A percentile compares a stretch with the other conserved stretches of the same genome.
These are phyloP conservation scores for Sphinx pinastri DNA, from an alignment of 2,888 invertebrate species.

Conservation along the genomic window DNA sequence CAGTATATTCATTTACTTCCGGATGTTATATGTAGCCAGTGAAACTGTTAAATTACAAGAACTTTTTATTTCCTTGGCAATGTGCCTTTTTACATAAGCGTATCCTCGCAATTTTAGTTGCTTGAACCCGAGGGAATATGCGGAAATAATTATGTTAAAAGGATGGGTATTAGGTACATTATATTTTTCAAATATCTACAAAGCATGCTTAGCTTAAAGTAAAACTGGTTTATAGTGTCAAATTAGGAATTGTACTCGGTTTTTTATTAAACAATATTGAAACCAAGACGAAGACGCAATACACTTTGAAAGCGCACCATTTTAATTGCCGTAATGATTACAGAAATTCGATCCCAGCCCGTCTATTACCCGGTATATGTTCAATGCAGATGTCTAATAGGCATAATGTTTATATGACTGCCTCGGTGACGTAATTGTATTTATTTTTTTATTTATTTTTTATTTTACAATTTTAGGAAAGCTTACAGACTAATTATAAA, in stretches of 20 bases:
- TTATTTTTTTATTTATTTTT: no score
- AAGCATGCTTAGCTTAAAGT: no score
- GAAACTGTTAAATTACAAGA: neutral
- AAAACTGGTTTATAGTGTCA: no score
- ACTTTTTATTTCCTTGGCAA: neutral
- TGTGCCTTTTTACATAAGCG: neutral
- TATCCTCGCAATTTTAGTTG: neutral
- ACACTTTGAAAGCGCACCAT: neutral
- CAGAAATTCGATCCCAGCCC: constrained; percentile 6
- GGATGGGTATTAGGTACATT: neutral
- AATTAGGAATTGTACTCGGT: neutral
- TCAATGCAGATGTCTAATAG: neutral
- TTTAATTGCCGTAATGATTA: neutral
- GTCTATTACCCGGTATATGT: constrained; percentile 3
- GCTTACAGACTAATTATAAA: no score
- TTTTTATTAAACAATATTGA: neutral
- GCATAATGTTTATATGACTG: no score
- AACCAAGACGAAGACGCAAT: neutral
- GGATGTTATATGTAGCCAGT: neutral
- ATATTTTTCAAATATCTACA: neutral
- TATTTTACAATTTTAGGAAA: no score
- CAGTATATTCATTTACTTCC: neutral
- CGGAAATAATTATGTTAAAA: neutral
- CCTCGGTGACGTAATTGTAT: no score
- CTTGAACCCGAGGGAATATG: neutral